Evolutionary conservation across 2,797 vertebrate species (phyloP), one percentile per base, ranked within the genome.

Genomic region (Microctenopoma stevenorrisi): DNA sequence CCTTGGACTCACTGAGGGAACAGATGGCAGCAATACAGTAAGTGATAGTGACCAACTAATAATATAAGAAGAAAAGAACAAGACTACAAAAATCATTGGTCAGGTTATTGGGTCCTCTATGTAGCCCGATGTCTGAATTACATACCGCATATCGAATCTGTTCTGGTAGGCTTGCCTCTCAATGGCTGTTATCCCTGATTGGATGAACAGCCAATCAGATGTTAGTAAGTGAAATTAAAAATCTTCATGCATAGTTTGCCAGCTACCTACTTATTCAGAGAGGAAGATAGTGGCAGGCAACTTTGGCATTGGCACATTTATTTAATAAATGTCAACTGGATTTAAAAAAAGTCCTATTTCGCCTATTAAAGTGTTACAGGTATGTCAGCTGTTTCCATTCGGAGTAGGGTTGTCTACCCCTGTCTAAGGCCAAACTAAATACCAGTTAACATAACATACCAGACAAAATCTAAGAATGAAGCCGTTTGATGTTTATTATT

Each of bases 1-100:
- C 16, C 91, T 95, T 8, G 89, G 89, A 38, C 87, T 95, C 74
- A 70, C 89, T 0, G 92, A 88, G 46, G 84, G 74, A 33, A 56
- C 68, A 51, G 89, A 93, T 13, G 83, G 81, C 62, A 88, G 68
- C 59, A 87, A 67, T 13, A 38, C 79, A 49, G 91, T 93, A 77
- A 91, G 91, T 88, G 38, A 61, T 13, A 0, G n/a, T 12, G 40
- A 18, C 6, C 44, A 64, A 42, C 0, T 0, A 6, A 50, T 43
- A 7, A 11, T n/a, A 16, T 48, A 10, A 25, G 5, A 64, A 60
- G 15, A 66, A 38, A 28, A 43, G 5, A 42, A 15, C 12, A 37
- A 53, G 52, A 57, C 5, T 3, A 2, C 14, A 3, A 30, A 67
- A 18, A 52, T 54, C 30, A 30, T 4, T 30, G 48, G 42, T 63